Evolutionary conservation across 2,797 vertebrate genomes (phyloP).

Genomic region (Cirrhinus mrigala): DNA sequence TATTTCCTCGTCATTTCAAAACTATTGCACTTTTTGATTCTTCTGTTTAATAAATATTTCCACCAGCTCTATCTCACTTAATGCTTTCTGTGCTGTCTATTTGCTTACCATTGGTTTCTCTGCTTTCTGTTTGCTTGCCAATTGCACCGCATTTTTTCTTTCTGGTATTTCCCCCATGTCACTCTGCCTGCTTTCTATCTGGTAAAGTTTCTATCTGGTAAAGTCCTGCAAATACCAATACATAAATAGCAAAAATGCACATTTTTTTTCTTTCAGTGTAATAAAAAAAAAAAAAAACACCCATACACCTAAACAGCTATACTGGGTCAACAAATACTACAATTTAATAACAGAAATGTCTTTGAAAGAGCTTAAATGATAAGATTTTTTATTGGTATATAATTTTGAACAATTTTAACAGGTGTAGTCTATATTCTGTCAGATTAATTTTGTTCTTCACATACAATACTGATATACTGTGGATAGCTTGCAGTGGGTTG

Average conservation of each 20-base stretch:
- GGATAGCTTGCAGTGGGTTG: background rate
- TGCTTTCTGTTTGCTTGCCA: conserved; percentile 58
- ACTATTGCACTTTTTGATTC: conserved; percentile 81
- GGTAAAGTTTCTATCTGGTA: background rate
- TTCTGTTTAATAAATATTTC: conserved; percentile 84
- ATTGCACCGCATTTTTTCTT: background rate
- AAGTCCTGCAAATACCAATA: background rate
- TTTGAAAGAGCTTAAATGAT: background rate
- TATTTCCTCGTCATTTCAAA: conserved; percentile 67
- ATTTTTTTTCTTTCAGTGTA: background rate
- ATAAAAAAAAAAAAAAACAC: no score
- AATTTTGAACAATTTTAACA: background rate
- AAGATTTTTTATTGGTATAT: background rate
- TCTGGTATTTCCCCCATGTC: background rate
- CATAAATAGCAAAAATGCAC: background rate
- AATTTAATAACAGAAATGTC: background rate
- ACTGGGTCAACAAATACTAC: background rate
- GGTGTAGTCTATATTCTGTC: background rate
- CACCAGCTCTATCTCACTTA: conserved; percentile 70
- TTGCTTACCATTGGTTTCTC: conserved; percentile 55
- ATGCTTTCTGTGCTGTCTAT: conserved; percentile 53
- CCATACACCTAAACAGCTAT: no score
- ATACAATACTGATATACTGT: background rate
- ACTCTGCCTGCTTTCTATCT: background rate
- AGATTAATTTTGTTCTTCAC: background rate